A percentile compares a stretch with the other conserved stretches of the same genome.
Evolutionary conservation across 2,113 vertebrate species (phyloP).

Genomic region (Alethe diademata): DNA sequence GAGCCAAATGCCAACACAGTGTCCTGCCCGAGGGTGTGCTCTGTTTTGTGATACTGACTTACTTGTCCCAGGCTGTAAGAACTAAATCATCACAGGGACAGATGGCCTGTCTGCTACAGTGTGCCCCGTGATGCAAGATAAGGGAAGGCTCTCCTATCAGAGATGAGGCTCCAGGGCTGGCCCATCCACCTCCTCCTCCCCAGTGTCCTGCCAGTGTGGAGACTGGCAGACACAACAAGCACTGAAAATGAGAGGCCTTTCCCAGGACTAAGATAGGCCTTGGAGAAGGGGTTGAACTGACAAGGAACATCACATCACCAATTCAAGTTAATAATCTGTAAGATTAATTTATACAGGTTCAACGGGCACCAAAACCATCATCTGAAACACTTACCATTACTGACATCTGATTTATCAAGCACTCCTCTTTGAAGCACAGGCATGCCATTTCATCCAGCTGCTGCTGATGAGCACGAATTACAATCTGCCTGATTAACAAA

Average conservation of each 20-base stretch:
- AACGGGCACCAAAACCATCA: accelerated
- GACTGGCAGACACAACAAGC: background rate
- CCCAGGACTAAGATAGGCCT: background rate
- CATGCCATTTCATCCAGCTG: conserved; percentile 83
- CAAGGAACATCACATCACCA: background rate
- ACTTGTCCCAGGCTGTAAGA: background rate
- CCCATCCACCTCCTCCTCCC: background rate
- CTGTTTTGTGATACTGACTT: background rate
- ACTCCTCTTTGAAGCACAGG: conserved; percentile 78
- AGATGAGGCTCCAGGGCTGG: background rate
- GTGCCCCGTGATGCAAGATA: accelerated
- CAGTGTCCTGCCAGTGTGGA: background rate
- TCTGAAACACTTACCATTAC: conserved; percentile 72
- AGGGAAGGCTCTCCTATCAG: background rate
- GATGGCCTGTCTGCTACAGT: background rate
- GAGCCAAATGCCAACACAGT: background rate
- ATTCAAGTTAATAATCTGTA: background rate
- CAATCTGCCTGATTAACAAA: conserved; percentile 68
- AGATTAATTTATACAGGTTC: background rate
- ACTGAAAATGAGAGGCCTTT: background rate
- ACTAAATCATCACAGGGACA: background rate
- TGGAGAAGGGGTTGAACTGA: background rate
- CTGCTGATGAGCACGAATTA: conserved; percentile 79
- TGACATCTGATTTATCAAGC: conserved; percentile 76
- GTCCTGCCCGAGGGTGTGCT: background rate